Percentiles rank a stretch among this genome's conserved stretches.
phyloP scores from a whole-genome alignment of 2,797 vertebrate species.

The Tragopan temminckii region DNA sequence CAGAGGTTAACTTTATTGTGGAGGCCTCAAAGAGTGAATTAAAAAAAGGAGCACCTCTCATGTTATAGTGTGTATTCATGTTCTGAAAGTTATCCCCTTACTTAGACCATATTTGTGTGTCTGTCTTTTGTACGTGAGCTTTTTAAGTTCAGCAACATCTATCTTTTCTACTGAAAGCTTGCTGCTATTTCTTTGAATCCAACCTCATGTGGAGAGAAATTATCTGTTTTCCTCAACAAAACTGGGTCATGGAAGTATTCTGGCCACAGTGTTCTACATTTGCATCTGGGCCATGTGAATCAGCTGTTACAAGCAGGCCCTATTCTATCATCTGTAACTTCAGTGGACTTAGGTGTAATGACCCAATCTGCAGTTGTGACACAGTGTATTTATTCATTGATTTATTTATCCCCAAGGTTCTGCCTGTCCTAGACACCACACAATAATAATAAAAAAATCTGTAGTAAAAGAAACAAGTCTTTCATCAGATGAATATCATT shows the following conservation, averaged over 20 bases:
- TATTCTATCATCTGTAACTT: background rate
- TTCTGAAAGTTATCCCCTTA: background rate
- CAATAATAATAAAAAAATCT: background rate
- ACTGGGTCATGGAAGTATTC: background rate
- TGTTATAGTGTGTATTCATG: background rate
- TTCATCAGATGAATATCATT: background rate
- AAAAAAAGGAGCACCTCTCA: background rate
- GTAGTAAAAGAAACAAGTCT: background rate
- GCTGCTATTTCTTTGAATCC: conserved; percentile 4
- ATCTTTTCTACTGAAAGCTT: background rate
- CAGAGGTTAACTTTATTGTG: background rate
- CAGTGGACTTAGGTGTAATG: background rate
- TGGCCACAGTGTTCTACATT: background rate
- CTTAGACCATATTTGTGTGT: background rate
- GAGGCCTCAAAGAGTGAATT: background rate
- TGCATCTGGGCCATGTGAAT: background rate
- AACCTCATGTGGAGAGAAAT: background rate
- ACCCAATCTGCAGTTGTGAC: background rate
- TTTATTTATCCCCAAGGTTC: background rate
- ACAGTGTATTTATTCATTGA: background rate
- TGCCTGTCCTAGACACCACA: background rate
- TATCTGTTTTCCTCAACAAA: background rate
- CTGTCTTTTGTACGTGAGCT: background rate
- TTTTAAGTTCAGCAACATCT: background rate
- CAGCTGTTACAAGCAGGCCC: background rate